Percentiles rank a stretch among this genome's conserved stretches.
Conservation (phyloP, 53 echinoderm and acorn worm genomes). For the Antedon mediterranea region DNA sequence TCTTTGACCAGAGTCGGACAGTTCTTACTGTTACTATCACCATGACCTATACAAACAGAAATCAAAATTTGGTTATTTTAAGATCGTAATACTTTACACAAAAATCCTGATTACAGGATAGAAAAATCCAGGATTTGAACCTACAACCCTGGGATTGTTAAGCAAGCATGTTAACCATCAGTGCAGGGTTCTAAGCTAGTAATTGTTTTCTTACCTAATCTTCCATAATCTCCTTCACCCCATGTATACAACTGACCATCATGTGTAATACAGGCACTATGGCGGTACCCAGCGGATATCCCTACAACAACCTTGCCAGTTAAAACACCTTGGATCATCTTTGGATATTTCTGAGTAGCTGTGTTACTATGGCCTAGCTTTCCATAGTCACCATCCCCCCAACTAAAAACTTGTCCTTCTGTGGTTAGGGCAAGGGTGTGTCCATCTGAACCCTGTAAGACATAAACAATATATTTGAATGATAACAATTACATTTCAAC, state of each 20-base stretch:
- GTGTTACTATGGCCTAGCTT: conserved; percentile 93
- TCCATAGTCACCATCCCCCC: conserved; percentile 98
- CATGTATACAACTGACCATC: conserved; percentile 92
- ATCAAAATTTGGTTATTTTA: too few species aligned
- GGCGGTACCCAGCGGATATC: conserved; percentile 85
- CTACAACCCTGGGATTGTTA: too few species aligned
- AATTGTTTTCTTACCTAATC: conserved; percentile 41
- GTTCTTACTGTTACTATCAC: conserved; percentile 87
- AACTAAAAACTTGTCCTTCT: conserved; percentile 96
- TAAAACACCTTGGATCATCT: conserved; percentile 57
- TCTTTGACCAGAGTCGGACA: conserved; percentile 83
- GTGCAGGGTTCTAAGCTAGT: neutral
- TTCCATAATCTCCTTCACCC: conserved; percentile 97
- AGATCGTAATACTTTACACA: too few species aligned
- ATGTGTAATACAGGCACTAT: conserved; percentile 91
- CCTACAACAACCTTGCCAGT: conserved; percentile 76
- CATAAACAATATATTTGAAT: too few species aligned
- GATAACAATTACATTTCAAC: too few species aligned
- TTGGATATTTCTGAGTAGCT: conserved; percentile 96
- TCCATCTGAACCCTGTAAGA: conserved; percentile 85
- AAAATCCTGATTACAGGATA: too few species aligned
- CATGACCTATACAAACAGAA: conserved; percentile 60
- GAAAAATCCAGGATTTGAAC: too few species aligned
- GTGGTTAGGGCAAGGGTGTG: conserved; percentile 89
- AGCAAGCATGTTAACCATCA: too few species aligned